Base-by-base conservation (phyloP, 2,888 invertebrate genomes). In the Thymelicus sylvestris region DNA sequence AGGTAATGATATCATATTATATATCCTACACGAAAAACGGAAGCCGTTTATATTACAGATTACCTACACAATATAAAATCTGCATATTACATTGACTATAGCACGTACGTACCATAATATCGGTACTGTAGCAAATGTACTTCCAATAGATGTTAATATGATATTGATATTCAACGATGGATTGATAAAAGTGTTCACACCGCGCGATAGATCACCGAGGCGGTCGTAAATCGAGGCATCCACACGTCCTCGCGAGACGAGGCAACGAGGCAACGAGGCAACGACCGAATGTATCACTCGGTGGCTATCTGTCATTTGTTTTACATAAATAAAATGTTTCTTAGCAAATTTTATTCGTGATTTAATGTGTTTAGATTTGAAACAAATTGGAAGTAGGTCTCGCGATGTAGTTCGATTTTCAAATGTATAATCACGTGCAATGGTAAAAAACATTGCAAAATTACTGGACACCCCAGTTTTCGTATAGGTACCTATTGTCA, bases 211-310 rank as follows among this genome's bases (percentile, higher is more conserved):
- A 63, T 64, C 63, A 48, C 75, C 59, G 71, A 71, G 80, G 83
- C 79, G 82, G 78, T 80, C 84, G 80, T 87, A 87, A 87, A 87
- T 87, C 83, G 80, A 61, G 41, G 74, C 83, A 87, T 88, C 86
- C 86, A 81, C 85, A 79, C 86, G 86, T 55, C 66, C 47, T 50
- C 55, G 41, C 78, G 10, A 12, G 4, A 74, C 75, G 79, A 31
- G 31, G 31, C 31, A 31, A 31, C 79, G 71, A 76, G 82, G 81
- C 86, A 88, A 88, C 86, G 85, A 80, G 83, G 79, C 86, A 87
- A 88, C 86, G 81, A 77, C 66, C 74, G 80, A 78, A 83, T 83
- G 82, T 76, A 83, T 85, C 84, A 83, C 77, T 76, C 31, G 39
- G 8, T n/a, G 39, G 6, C 8, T 55, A 12, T 52, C 55, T 55